Evolutionary conservation across 2,113 vertebrate species (phyloP).

Genomic region (Diadophis punctatus): DNA sequence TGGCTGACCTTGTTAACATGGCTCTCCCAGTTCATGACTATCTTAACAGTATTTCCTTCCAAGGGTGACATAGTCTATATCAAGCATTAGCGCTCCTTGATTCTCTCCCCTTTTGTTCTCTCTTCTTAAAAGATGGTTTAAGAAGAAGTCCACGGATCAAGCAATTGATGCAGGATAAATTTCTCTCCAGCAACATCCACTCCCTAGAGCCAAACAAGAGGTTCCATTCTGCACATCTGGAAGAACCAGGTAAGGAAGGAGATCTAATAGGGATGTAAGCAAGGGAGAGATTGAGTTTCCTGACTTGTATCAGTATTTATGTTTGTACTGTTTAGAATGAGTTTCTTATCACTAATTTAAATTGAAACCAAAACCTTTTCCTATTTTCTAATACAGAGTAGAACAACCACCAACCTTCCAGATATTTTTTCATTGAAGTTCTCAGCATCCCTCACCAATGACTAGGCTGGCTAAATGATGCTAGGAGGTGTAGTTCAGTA

Average conservation of each 20-base stretch:
- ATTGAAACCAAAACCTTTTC: background rate
- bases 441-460: background rate
- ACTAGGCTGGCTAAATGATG: background rate
- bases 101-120: slow-evolving; percentile 2
- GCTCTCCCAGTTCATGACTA: no score
- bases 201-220: slow-evolving; percentile 71
- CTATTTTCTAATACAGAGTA: background rate
- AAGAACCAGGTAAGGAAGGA: slow-evolving; percentile 16
- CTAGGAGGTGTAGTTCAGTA: background rate
- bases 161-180: slow-evolving; percentile 69
- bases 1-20: no score
- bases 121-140: slow-evolving; percentile 64
- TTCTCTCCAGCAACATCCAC: slow-evolving; percentile 77
- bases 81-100: background rate
- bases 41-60: background rate
- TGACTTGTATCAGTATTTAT: background rate
- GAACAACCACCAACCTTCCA: background rate
- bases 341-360: background rate
- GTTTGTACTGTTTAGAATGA: background rate
- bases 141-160: slow-evolving; percentile 90
- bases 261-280: slow-evolving; percentile 39
- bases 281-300: slow-evolving; percentile 1
- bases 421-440: background rate
- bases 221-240: slow-evolving; percentile 53
- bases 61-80: background rate